Evolutionary conservation across 1,140 invertebrate species (phyloP).

Genomic region (Drosophila sucinea): DNA sequence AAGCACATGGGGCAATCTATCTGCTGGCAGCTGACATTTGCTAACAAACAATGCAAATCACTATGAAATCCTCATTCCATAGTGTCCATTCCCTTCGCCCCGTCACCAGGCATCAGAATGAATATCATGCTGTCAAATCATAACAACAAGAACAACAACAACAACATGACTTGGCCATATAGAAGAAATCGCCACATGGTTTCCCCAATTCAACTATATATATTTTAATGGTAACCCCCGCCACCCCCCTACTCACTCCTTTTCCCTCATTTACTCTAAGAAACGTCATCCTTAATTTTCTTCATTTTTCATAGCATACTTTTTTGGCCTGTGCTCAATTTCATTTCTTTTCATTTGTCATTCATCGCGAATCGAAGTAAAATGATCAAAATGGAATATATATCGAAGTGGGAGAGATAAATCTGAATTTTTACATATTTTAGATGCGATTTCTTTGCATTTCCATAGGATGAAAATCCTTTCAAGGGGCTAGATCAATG

Average conservation of each 20-base stretch:
- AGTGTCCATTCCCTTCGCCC: background rate
- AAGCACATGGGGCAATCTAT: slow-evolving; percentile 41
- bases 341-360: background rate
- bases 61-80: slow-evolving; percentile 30
- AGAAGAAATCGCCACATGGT: slow-evolving; percentile 5
- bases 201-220: background rate
- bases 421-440: no score
- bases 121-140: slow-evolving; percentile 62
- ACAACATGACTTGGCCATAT: slow-evolving; percentile 42
- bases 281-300: background rate
- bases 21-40: slow-evolving; percentile 70
- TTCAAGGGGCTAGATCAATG: no score
- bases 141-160: slow-evolving; percentile 43
- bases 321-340: background rate
- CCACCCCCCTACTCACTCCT: background rate
- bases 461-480: no score
- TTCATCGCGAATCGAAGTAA: no score
- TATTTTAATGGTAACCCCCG: background rate
- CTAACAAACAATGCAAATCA: slow-evolving; percentile 75
- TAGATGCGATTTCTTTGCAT: no score
- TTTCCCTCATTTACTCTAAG: background rate
- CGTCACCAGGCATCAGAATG: slow-evolving; percentile 22
- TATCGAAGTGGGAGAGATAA: no score
- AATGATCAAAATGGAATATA: no score
- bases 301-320: slow-evolving; percentile 1